Conservation (phyloP, 2,113 vertebrate species). For the Dolichallabes microphthalmus region DNA sequence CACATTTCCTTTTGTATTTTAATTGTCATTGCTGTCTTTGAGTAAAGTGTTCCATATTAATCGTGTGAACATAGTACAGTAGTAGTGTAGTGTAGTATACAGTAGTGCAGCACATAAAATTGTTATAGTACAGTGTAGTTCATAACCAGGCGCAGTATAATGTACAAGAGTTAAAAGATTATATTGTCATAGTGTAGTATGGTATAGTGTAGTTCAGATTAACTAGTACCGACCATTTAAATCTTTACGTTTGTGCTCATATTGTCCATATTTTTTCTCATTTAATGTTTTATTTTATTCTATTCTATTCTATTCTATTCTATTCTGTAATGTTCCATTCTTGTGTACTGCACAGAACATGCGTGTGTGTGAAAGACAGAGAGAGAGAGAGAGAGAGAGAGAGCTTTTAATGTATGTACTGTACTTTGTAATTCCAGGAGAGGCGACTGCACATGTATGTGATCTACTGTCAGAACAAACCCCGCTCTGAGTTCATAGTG, state of each 20-base stretch:
- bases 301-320: background rate
- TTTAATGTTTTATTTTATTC: background rate
- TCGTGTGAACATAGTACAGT: too few relatives aligned
- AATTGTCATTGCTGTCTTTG: too few relatives aligned
- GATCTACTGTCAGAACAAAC: constrained; percentile 98
- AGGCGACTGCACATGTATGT: constrained; percentile 94
- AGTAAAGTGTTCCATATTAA: background rate
- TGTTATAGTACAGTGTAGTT: too few relatives aligned
- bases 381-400: background rate
- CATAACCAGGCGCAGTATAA: too few relatives aligned
- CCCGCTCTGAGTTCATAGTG: constrained; percentile 93
- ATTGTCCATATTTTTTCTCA: background rate
- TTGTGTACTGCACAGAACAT: background rate
- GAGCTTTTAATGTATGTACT: background rate
- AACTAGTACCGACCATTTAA: too few relatives aligned
- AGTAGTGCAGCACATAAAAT: background rate
- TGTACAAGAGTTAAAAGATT: too few relatives aligned
- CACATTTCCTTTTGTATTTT: background rate
- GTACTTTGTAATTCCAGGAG: constrained; percentile 74
- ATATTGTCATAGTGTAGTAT: too few relatives aligned
- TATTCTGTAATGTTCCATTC: background rate
- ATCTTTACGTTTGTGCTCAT: too few relatives aligned
- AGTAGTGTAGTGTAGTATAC: background rate
- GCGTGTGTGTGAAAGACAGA: background rate
- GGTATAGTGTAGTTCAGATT: too few relatives aligned